A percentile compares a stretch with the other conserved stretches of the same genome.
These are phyloP conservation scores for Bibio marci DNA, from an alignment of 2,888 invertebrate species.

Conservation along the genomic window DNA sequence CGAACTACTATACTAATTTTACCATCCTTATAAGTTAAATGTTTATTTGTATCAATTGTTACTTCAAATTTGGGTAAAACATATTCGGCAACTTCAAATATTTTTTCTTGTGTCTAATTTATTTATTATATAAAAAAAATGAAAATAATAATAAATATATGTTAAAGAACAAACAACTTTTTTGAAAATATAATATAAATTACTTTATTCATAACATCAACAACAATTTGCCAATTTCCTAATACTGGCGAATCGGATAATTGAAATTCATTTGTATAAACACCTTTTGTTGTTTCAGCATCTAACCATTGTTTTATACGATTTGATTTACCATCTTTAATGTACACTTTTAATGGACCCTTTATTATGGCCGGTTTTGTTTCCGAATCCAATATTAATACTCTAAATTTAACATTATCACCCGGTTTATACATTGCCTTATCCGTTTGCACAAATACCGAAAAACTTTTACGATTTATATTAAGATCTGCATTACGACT, in stretches of 20 bases:
- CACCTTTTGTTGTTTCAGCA: conserved; percentile 49
- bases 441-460: conserved; percentile 81
- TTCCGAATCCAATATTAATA: conserved; percentile 43
- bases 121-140: background rate
- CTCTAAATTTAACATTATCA: conserved; percentile 55
- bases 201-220: conserved; percentile 25
- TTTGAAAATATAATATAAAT: background rate
- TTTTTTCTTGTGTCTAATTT: conserved; percentile 18
- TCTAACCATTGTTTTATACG: conserved; percentile 60
- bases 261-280: conserved; percentile 56
- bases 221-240: conserved; percentile 74
- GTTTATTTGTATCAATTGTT: conserved; percentile 61
- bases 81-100: conserved; percentile 66
- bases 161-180: background rate
- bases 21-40: conserved; percentile 64
- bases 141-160: background rate
- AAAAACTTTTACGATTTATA: conserved; percentile 64
- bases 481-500: conserved; percentile 51
- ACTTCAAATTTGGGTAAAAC: conserved; percentile 90
- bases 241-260: conserved; percentile 69
- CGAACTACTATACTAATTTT: conserved; percentile 61
- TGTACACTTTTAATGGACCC: conserved; percentile 38
- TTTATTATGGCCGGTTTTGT: conserved; percentile 52
- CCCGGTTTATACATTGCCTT: conserved; percentile 82
- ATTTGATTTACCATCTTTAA: too few species aligned